Evolutionary conservation across 1,140 invertebrate species (phyloP).

Genomic region (Drosophila auraria): DNA sequence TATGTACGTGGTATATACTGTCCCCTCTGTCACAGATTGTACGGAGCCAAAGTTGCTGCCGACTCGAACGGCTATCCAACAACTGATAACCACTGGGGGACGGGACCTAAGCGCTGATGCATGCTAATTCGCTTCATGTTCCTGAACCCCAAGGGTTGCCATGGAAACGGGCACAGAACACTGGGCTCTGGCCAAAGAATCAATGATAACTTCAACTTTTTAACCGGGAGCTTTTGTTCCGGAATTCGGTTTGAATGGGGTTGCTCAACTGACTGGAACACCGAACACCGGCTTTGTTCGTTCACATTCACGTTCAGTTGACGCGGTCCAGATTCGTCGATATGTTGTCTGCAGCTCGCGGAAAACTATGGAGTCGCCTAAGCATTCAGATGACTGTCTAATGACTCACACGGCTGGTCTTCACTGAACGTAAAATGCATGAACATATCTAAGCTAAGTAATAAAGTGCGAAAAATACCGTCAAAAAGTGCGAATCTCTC

Average conservation of each 20-base stretch:
- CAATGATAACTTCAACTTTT: conserved; percentile 61
- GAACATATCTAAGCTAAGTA: neutral
- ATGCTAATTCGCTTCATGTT: conserved; percentile 38
- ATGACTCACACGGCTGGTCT: conserved; percentile 5
- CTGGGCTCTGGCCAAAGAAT: conserved; percentile 49
- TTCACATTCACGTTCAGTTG: conserved; percentile 13
- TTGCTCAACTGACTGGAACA: conserved; percentile 79
- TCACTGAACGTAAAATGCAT: neutral
- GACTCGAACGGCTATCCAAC: conserved; percentile 44
- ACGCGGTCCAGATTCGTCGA: conserved; percentile 10
- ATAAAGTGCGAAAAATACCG: neutral
- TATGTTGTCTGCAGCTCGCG: conserved; percentile 4
- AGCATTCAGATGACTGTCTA: conserved; percentile 7
- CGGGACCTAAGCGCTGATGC: conserved; percentile 41
- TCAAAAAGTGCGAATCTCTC: neutral
- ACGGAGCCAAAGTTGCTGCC: conserved; percentile 20
- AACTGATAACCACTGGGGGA: conserved; percentile 65
- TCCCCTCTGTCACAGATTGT: conserved; percentile 11
- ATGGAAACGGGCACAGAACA: conserved; percentile 46
- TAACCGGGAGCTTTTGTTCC: conserved; percentile 59
- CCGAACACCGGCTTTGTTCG: conserved; percentile 53
- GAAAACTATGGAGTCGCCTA: conserved; percentile 1
- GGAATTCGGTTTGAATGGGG: conserved; percentile 54
- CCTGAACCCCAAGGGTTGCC: conserved; percentile 50
- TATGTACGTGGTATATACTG: conserved; percentile 9